Base-by-base conservation (phyloP, 2,797 vertebrate genomes). In the Orestias chungarensis region DNA sequence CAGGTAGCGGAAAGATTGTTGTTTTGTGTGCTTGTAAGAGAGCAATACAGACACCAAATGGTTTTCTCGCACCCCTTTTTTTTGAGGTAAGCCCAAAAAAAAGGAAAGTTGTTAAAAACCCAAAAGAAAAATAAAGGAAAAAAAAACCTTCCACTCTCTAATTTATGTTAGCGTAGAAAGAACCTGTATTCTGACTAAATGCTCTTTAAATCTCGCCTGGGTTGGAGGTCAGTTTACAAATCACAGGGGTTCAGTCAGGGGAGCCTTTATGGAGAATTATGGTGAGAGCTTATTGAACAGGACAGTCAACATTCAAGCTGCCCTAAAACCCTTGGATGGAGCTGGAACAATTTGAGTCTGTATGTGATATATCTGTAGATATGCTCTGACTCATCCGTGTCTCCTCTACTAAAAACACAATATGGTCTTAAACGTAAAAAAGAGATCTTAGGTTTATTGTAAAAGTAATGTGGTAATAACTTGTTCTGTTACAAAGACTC, bases 11-110 rank as follows among this genome's bases (percentile, higher is more conserved):
- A 80, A 74, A 62, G 76, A 85, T 70, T 62, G 75, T 18, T 64
- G 85, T 85, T 75, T 57, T 77, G 70, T 73, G 52, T 68, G 55
- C 64, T 70, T 71, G 69, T 67, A 7, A 18, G 65, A 75, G 61
- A 65, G 59, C 59, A 62, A 25, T 25, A 40, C 33, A 93, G 93
- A 95, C 88, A 93, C 85, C 95, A 94, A 96, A 89, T 92, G 94
- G 90, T 92, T 92, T 90, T 75, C 79, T 42, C 70, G 76, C 44
- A 23, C 64, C 78, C 71, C n/a, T n/a, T n/a, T n/a, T n/a, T n/a
- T n/a, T n/a, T 64, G 89, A 89, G 92, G 92, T 90, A 89, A 92
- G 87, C 91, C 49, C 12, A 54, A 52, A 52, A 25, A 11, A n/a
- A 25, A 92, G 90, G 90, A 90, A 94, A 73, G 79, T 44, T 72